A percentile compares a stretch with the other conserved stretches of the same genome.
Evolutionary conservation across 1,140 invertebrate species (phyloP).

Genomic region (Zophobas atratus): DNA sequence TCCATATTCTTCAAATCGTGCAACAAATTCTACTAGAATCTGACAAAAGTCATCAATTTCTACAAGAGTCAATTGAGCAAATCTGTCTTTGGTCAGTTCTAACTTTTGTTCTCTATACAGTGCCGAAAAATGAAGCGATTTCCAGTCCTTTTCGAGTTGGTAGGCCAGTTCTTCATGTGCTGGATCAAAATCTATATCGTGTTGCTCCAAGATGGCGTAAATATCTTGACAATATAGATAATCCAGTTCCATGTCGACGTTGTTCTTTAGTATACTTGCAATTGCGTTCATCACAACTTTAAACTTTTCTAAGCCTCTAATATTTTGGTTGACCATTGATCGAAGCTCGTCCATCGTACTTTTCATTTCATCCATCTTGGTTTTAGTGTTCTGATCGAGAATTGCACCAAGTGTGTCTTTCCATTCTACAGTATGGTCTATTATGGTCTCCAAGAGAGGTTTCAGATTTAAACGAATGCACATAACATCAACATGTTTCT

Average conservation of each 20-base stretch:
- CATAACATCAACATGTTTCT: slow-evolving; percentile 74
- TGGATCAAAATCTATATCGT: slow-evolving; percentile 66
- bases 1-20: slow-evolving; percentile 81
- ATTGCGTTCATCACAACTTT: slow-evolving; percentile 89
- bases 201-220: slow-evolving; percentile 62
- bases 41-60: slow-evolving; percentile 82
- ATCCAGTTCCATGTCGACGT: slow-evolving; percentile 82
- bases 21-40: slow-evolving; percentile 78
- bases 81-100: slow-evolving; percentile 83
- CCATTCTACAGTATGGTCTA: slow-evolving; percentile 80
- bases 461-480: slow-evolving; percentile 80
- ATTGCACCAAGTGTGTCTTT: slow-evolving; percentile 77
- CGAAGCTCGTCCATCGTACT: slow-evolving; percentile 73
- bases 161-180: slow-evolving; percentile 74
- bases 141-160: slow-evolving; percentile 78
- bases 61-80: slow-evolving; percentile 81
- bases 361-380: slow-evolving; percentile 77
- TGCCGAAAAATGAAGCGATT: slow-evolving; percentile 76
- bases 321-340: slow-evolving; percentile 77
- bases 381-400: slow-evolving; percentile 73
- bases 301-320: slow-evolving; percentile 84
- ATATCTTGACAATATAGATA: slow-evolving; percentile 79
- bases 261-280: slow-evolving; percentile 79
- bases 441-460: slow-evolving; percentile 76
- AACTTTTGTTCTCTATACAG: slow-evolving; percentile 78